Evolutionary conservation across 2,113 vertebrate genomes (phyloP).

Genomic region (Egretta garzetta): DNA sequence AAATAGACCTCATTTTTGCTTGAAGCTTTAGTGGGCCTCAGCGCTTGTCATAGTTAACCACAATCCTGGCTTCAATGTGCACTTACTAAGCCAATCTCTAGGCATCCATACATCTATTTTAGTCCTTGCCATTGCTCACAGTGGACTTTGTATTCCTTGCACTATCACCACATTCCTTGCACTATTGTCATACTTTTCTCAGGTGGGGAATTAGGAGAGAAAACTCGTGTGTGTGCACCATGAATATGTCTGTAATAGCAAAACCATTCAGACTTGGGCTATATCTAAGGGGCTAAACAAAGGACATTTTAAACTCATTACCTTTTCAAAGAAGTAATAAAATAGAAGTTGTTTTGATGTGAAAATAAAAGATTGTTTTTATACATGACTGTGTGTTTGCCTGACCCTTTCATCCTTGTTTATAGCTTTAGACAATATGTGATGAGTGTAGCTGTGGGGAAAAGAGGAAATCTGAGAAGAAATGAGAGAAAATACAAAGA

Average conservation of each 20-base stretch:
- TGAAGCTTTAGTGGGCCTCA: neutral
- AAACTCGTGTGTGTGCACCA: neutral
- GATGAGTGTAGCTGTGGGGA: neutral
- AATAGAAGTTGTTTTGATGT: neutral
- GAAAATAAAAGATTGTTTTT: conserved; percentile 46
- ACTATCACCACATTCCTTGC: neutral
- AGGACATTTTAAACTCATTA: neutral
- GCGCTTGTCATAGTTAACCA: neutral
- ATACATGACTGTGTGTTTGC: neutral
- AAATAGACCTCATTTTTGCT: neutral
- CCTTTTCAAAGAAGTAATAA: neutral
- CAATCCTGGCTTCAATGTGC: neutral
- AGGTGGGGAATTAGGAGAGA: neutral
- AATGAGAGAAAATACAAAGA: neutral
- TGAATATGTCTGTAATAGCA: neutral
- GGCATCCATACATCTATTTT: neutral
- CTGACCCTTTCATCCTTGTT: neutral
- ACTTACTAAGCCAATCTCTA: neutral
- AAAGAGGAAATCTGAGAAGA: neutral
- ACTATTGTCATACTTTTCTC: neutral
- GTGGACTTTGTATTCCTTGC: neutral
- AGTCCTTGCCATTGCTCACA: neutral
- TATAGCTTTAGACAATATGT: neutral
- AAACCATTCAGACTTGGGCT: neutral
- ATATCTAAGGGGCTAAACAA: neutral